Conservation (phyloP, 2,888 invertebrate species). For the Mesoligia furuncula region DNA sequence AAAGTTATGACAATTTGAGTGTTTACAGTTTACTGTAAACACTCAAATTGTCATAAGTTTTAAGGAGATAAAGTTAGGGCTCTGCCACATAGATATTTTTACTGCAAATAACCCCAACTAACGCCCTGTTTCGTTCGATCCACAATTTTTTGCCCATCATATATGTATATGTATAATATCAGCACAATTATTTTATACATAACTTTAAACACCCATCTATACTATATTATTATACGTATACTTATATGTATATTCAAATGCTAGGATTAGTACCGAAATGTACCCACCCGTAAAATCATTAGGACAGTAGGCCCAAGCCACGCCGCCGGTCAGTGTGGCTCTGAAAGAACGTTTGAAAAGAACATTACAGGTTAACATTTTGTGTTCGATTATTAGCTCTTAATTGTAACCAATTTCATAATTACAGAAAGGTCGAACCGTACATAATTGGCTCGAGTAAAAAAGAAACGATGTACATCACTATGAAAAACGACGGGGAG, state of each 20-base stretch:
- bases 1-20: too few species aligned
- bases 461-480: conserved; percentile 61
- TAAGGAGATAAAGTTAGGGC: too few species aligned
- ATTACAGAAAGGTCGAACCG: conserved; percentile 13
- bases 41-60: too few species aligned
- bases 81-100: too few species aligned
- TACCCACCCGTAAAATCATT: neutral
- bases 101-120: too few species aligned
- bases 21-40: too few species aligned
- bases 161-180: neutral
- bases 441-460: conserved; percentile 75
- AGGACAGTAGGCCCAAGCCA: neutral
- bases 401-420: neutral
- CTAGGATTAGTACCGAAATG: neutral
- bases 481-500: conserved; percentile 73
- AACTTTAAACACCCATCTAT: neutral
- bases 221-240: too few species aligned
- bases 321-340: too few species aligned
- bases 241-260: neutral
- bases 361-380: neutral
- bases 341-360: neutral
- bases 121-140: too few species aligned
- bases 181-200: neutral
- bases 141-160: too few species aligned
- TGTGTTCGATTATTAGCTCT: neutral